Base-by-base conservation (phyloP, 2,888 invertebrate genomes). In the Leptogaster cylindrica region DNA sequence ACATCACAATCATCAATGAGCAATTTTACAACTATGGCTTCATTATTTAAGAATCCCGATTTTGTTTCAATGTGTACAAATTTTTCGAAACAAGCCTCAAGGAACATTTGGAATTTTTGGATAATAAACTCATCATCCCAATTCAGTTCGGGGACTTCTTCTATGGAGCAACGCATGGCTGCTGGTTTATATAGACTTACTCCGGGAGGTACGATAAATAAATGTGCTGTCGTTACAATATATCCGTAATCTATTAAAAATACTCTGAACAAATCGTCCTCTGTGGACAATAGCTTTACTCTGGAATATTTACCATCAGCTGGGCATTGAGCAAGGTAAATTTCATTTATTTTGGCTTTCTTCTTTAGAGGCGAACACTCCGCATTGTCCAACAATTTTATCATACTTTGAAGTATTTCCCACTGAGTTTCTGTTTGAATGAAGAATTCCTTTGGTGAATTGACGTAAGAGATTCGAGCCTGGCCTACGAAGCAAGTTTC, bases 301-400 rank as follows among this genome's bases (percentile, higher is more conserved):
- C 97, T 85, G 79, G 97, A 97, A 92, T 95, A 96, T 69, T 87
- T 86, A 3, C 88, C 87, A 77, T 96, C 94, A 0, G 87, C 88
- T 1, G 86, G 84, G 78, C 91, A 96, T 73, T 89, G 88, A 0
- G 95, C 95, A 20, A 87, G 84, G 73, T 89, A 91, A 0, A 88
- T 72, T 23, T 70, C 12, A n/a, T 16, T 31, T 27, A 16, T 25
- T 10, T 10, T 0, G 14, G 46, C 33, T 41, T 65, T 65, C 0
- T 64, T n/a, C 2, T 76, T 2, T 8, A 69, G 39, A 0, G 51
- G 16, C 58, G 73, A 64, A 23, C 71, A n/a, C 0, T 66, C 63
- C 0, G 51, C 80, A 75, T 33, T 83, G 78, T 64, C 70, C 33
- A 79, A 65, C 0, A 70, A 55, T 51, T 76, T 76, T 0, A 74